Evolutionary conservation across 2,113 vertebrate genomes (phyloP).

Genomic region (Taxidea taxus): DNA sequence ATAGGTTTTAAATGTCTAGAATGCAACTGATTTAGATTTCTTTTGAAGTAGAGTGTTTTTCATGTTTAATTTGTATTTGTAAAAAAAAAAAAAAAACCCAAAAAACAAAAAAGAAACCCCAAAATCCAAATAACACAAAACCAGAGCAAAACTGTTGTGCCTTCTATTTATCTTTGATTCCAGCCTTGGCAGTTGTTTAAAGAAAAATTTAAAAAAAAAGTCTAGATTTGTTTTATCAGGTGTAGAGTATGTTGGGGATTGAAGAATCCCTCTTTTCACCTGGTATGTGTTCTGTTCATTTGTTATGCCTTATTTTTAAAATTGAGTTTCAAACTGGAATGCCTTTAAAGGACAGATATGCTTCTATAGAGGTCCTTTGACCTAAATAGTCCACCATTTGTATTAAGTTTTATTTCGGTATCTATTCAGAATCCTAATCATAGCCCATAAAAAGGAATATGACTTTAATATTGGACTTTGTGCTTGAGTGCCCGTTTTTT

Average conservation of each 20-base stretch:
- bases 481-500: constrained; percentile 28
- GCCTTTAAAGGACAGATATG: constrained; percentile 33
- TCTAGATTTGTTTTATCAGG: constrained; percentile 86
- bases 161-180: constrained; percentile 91
- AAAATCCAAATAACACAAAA: constrained; percentile 60
- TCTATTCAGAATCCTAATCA: constrained; percentile 43
- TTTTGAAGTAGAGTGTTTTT: constrained; percentile 85
- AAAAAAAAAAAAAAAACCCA: constrained; percentile 82
- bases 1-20: constrained; percentile 86
- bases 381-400: constrained; percentile 19
- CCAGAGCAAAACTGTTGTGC: constrained; percentile 89
- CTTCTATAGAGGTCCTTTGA: background rate
- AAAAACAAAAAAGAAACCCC: constrained; percentile 79
- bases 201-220: constrained; percentile 80
- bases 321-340: constrained; percentile 63
- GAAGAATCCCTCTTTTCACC: background rate
- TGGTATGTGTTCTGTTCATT: constrained; percentile 35
- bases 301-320: constrained; percentile 58
- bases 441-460: constrained; percentile 9
- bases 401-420: constrained; percentile 9
- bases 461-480: constrained; percentile 42
- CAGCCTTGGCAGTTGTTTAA: constrained; percentile 86
- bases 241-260: constrained; percentile 80
- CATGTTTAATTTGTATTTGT: constrained; percentile 90
- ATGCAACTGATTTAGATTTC: constrained; percentile 83